phyloP scores from a whole-genome alignment of 2,113 vertebrate species.

The Paramisgurnus dabryanus region DNA sequence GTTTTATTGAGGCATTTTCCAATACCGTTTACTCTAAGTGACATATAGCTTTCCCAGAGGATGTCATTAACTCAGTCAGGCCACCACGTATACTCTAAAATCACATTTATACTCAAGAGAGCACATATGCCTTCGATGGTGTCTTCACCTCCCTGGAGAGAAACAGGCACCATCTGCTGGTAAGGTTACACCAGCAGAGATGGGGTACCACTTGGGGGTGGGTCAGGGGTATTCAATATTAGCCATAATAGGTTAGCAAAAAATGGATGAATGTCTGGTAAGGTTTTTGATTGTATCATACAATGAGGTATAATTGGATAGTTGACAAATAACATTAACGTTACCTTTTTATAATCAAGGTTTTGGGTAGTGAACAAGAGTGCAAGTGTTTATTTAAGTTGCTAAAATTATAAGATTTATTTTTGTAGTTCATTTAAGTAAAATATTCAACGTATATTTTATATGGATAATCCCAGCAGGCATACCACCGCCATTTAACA shows the following conservation, averaged over 20 bases:
- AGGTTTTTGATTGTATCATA: neutral
- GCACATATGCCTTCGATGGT: constrained; percentile 52
- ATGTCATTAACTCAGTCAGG: constrained; percentile 33
- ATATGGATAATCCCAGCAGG: no score
- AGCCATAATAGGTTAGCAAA: neutral
- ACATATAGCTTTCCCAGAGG: constrained; percentile 7
- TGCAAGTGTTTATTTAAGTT: no score
- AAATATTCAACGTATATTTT: no score
- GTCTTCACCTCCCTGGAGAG: constrained; percentile 39
- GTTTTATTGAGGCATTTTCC: constrained; percentile 29
- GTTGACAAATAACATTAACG: neutral
- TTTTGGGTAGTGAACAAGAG: neutral
- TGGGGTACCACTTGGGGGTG: neutral
- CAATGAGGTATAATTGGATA: neutral
- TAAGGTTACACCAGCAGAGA: constrained; percentile 68
- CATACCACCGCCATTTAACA: no score
- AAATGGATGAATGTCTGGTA: neutral
- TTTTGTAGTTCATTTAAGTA: no score
- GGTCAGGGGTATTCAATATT: neutral
- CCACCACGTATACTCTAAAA: constrained; percentile 41
- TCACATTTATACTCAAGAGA: constrained; percentile 44
- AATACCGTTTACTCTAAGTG: constrained; percentile 2
- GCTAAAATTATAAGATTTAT: no score
- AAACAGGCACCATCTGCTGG: constrained; percentile 71
- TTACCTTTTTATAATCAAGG: neutral